Evolutionary conservation across 1,140 invertebrate species (phyloP).

Genomic region (Philotrypesis tridentata): DNA sequence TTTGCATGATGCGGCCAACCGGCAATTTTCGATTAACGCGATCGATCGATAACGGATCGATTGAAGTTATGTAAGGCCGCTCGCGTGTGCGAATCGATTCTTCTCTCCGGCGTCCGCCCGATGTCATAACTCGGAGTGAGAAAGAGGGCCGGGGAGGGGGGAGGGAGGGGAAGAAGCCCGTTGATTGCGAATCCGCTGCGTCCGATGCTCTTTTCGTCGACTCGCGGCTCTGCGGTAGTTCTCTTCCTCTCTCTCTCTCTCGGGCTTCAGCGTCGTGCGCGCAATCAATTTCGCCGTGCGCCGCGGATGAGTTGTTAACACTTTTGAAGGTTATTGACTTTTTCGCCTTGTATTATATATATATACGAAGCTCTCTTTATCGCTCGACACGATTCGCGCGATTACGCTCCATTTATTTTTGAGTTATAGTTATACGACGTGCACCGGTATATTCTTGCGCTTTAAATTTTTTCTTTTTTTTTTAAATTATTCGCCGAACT

Average conservation of each 20-base stretch:
- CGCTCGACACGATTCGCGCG: too few relatives aligned
- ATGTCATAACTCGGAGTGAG: background rate
- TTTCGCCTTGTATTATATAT: background rate
- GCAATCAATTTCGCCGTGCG: background rate
- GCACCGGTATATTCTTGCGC: too few relatives aligned
- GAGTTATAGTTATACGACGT: background rate
- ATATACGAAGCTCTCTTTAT: too few relatives aligned
- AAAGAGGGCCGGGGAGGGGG: background rate
- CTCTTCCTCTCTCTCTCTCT: background rate
- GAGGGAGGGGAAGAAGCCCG: too few relatives aligned
- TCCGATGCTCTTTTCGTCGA: too few relatives aligned
- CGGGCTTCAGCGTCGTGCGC: too few relatives aligned
- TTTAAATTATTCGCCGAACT: too few relatives aligned
- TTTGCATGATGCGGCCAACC: conserved; percentile 31
- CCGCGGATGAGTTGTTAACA: background rate
- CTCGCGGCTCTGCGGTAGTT: background rate
- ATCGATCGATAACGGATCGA: conserved; percentile 13
- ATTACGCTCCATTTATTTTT: too few relatives aligned
- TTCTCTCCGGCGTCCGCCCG: background rate
- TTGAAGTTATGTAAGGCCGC: conserved; percentile 32
- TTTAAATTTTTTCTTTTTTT: too few relatives aligned
- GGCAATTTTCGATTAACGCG: conserved; percentile 48
- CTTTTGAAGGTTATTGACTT: background rate
- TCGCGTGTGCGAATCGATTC: conserved; percentile 1
- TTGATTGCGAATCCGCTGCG: background rate